Conservation (phyloP, 2,797 vertebrate genomes). For the Tamandua tetradactyla region DNA sequence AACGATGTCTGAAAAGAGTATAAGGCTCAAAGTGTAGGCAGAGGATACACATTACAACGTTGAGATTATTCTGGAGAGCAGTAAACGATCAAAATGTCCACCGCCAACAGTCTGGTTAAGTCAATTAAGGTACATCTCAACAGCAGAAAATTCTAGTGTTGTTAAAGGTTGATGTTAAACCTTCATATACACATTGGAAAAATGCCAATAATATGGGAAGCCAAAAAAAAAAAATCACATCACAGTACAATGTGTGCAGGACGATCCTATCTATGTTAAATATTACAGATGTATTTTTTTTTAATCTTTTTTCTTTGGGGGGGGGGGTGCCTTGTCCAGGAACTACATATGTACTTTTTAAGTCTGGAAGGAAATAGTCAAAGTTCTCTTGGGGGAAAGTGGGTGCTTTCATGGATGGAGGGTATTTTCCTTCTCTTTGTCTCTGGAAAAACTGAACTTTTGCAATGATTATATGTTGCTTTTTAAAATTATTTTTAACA, state of each 20-base stretch:
- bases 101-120: not conserved
- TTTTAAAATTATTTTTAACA: slow-evolving; percentile 60
- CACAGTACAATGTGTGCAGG: fast-evolving
- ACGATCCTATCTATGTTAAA: not conserved
- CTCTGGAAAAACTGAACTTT: slow-evolving; percentile 5
- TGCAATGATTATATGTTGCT: slow-evolving; percentile 24
- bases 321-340: too few relatives aligned
- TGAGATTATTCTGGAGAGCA: not conserved
- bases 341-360: too few relatives aligned
- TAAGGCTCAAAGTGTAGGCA: not conserved
- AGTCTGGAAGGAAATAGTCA: not conserved
- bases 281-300: not conserved
- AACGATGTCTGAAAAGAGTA: not conserved
- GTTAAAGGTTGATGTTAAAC: not conserved
- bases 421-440: not conserved
- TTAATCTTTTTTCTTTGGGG: too few relatives aligned
- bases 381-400: not conserved
- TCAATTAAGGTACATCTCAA: not conserved
- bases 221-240: not conserved
- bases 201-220: not conserved
- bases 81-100: not conserved
- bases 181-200: not conserved
- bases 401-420: not conserved
- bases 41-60: not conserved
- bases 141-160: not conserved